These are phyloP conservation scores for Medauroidea extradentata DNA, from an alignment of 1,140 invertebrate genomes.

Conservation along the genomic window DNA sequence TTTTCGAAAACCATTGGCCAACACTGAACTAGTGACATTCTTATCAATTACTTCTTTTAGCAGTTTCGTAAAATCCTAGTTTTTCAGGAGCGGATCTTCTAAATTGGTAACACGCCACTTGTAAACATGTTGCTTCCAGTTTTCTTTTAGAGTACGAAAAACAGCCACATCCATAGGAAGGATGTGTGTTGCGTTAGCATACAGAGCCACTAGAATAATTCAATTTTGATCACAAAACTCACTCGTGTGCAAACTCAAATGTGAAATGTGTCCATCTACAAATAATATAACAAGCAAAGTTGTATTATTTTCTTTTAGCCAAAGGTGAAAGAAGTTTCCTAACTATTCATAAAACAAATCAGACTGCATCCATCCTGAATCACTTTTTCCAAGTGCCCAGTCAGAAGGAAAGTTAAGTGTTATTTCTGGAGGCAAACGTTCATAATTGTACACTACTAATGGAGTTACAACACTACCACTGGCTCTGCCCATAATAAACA, in stretches of 20 bases:
- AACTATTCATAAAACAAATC: conserved; percentile 35
- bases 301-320: conserved; percentile 23
- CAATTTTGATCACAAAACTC: conserved; percentile 37
- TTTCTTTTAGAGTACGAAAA: conserved; percentile 34
- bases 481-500: conserved; percentile 13
- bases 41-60: conserved; percentile 26
- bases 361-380: conserved; percentile 35
- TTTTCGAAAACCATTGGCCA: conserved; percentile 32
- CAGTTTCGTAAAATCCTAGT: too few relatives aligned
- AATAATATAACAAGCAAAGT: conserved; percentile 29
- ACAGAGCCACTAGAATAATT: conserved; percentile 41
- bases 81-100: conserved; percentile 23
- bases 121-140: too few relatives aligned
- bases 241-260: conserved; percentile 33
- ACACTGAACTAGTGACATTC: conserved; percentile 5
- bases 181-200: conserved; percentile 43
- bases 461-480: conserved; percentile 4
- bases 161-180: conserved; percentile 40
- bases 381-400: conserved; percentile 7
- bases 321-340: conserved; percentile 32
- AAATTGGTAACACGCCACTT: conserved; percentile 13
- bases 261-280: conserved; percentile 35
- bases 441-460: conserved; percentile 3
- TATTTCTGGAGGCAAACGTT: conserved; percentile 1
- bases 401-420: conserved; percentile 4